Base-by-base conservation (phyloP, 1,140 invertebrate genomes). In the Spodoptera frugiperda region DNA sequence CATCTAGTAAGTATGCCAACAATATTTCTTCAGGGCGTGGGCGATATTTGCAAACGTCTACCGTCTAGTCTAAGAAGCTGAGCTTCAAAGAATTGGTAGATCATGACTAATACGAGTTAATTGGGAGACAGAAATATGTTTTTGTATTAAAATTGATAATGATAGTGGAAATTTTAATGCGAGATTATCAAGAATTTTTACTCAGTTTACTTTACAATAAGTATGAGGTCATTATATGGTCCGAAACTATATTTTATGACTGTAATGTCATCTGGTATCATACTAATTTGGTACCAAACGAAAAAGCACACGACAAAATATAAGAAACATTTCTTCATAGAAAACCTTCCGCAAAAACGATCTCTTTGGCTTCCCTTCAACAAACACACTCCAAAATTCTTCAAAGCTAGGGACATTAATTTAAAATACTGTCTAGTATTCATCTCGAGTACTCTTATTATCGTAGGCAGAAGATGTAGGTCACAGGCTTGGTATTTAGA, bases 361-460 rank as follows among this genome's bases (percentile, higher is more conserved):
- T 39, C 8, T 39, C 33, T 39, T 39, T 39, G 6, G 9, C 5
- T 9, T 39, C 33, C 9, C 33, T 39, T 39, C 8, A 39, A 39
- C 1, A 39, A 8, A 39, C 33, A 6, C 9, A 39, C 9, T 39
- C 1, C 39, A 65, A 30, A 39, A 39, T 39, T 61, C 17, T 30
- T 17, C n/a, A 14, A 1, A 48, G 10, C 19, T 14, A 11, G 3
- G 3, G 15, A 51, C 15, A 15, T 65, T 14, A 48, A 17, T 44
- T 63, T 39, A 44, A 63, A 63, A 48, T 63, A 39, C 30, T 39
- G 57, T 15, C 44, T 39, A 33, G 21, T 30, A 19, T 51, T 68
- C 63, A 51, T 68, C 48, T 68, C 63, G 4, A 67, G 63, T 68
- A 63, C 59, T 67, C 44, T 39, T 54, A 70, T 54, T 39, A 54